Evolutionary conservation across 2,888 invertebrate species (phyloP), one percentile per base, ranked within the genome.

Genomic region (Galerucella nymphaeae): DNA sequence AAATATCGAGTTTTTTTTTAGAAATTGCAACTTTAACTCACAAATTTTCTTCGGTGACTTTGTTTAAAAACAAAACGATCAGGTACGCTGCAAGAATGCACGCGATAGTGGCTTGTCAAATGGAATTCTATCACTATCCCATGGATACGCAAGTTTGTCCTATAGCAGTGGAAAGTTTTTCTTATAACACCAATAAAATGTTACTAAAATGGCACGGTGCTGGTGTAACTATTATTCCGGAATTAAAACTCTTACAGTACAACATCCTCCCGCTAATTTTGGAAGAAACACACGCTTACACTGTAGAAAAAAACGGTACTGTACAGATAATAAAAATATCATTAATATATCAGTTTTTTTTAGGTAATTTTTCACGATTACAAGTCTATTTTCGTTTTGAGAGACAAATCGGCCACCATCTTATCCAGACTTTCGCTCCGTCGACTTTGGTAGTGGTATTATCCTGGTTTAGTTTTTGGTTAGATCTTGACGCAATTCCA

Each of bases 381-480:
- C 91, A 93, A 4, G 93, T 94, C 0, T 93, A 92, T 87, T 94
- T 95, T 84, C 90, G 92, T 65, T 95, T 95, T 82, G 94, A 94
- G 85, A 89, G 95, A 11, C 94, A 94, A 86, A 94, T 95, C 67
- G 95, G 94, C 0, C 94, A 95, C 84, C 94, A 94, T 82, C 86
- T 95, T 66, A 94, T 95, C 77, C 95, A 95, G 85, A 94, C 95
- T 9, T 95, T 94, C 84, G 94, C 94, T 0, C 95, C 95, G 0
- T 95, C 95, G 2, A 92, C 93, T 0, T 86, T 95, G 42, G 94
- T 95, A 9, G 95, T 95, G 11, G 92, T 94, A 90, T 84, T 95
- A 9, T 94, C 94, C 3, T 95, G 95, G 95, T 94, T 95, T 84
- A 94, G 94, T 82, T 95, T 95, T 85, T 95, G 95, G 94, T 85